Conservation (phyloP, 2,888 invertebrate species). For the Hirtodrosophila duncani region DNA sequence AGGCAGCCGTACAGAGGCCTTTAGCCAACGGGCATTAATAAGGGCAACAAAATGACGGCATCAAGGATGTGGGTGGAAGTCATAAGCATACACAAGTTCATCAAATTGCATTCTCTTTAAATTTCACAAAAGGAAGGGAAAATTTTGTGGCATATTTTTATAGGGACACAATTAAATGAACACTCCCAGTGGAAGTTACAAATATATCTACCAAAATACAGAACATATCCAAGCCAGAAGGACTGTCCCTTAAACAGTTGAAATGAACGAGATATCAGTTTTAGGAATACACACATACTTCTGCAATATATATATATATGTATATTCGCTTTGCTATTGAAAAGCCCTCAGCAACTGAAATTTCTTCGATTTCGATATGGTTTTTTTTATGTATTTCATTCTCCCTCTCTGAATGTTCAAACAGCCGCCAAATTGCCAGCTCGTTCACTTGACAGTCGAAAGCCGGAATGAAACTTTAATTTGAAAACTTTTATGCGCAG, state of each 20-base stretch:
- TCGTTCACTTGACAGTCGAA: constrained; percentile 45
- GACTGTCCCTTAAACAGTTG: too few relatives aligned
- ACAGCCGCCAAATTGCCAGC: constrained; percentile 25
- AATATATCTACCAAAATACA: too few relatives aligned
- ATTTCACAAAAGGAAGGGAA: too few relatives aligned
- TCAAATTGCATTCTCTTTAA: constrained; percentile 10
- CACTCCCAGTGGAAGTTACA: too few relatives aligned
- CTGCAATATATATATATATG: too few relatives aligned
- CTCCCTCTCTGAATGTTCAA: not conserved
- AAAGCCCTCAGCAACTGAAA: not conserved
- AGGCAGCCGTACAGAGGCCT: constrained; percentile 3
- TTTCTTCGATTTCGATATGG: constrained; percentile 17
- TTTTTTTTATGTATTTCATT: not conserved
- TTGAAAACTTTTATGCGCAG: constrained; percentile 61
- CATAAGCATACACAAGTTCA: constrained; percentile 37
- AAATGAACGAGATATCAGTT: too few relatives aligned
- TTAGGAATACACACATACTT: too few relatives aligned
- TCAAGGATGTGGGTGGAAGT: constrained; percentile 42
- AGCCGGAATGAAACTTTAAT: constrained; percentile 60
- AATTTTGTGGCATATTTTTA: constrained; percentile 13
- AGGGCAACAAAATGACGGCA: constrained; percentile 50
- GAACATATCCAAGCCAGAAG: too few relatives aligned
- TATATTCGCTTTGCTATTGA: too few relatives aligned
- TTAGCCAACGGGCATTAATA: constrained; percentile 66
- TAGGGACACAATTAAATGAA: too few relatives aligned